Conservation (phyloP, 2,113 vertebrate species). For the Herpailurus yagouaroundi region DNA sequence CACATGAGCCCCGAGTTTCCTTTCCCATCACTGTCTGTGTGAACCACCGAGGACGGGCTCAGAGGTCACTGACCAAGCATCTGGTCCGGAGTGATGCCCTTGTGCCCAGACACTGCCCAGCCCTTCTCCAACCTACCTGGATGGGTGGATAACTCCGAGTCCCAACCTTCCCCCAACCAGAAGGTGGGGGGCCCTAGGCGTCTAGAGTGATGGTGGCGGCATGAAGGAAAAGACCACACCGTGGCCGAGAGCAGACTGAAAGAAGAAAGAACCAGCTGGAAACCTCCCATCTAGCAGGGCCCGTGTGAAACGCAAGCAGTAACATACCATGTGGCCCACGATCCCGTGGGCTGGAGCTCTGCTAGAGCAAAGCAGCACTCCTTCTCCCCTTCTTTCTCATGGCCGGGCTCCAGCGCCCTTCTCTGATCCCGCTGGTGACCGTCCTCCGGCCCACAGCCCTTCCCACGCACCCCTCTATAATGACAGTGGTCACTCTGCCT, state of each 20-base stretch:
- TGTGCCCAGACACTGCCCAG: accelerated
- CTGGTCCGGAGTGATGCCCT: accelerated
- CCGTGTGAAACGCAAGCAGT: accelerated
- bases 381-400: accelerated
- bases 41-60: background rate
- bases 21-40: background rate
- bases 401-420: background rate
- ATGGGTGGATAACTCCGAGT: background rate
- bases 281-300: background rate
- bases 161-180: background rate
- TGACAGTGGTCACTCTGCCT: background rate
- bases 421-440: accelerated
- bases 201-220: too few relatives aligned
- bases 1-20: background rate
- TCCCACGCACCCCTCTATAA: accelerated
- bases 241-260: background rate
- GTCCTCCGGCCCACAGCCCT: background rate
- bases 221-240: background rate
- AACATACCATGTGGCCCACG: accelerated
- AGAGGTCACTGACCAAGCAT: background rate
- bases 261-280: background rate
- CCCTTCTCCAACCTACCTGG: background rate
- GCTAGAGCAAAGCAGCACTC: accelerated
- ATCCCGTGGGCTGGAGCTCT: accelerated
- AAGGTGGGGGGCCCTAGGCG: background rate